These are phyloP conservation scores for Crepidodera aurea DNA, from an alignment of 2,888 invertebrate genomes.

Conservation along the genomic window DNA sequence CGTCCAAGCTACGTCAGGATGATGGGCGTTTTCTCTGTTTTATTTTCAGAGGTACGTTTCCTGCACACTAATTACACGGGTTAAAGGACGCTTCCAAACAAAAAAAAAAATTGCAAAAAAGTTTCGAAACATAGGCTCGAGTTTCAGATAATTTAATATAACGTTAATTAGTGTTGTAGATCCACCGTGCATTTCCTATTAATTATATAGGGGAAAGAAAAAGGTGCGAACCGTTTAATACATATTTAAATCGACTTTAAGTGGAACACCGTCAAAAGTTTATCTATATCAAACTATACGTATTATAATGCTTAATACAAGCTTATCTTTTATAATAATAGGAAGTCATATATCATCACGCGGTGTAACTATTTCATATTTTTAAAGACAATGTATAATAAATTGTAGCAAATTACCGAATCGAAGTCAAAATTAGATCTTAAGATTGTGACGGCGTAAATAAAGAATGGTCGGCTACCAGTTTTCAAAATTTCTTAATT, in stretches of 20 bases:
- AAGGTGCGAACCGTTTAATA: conserved; percentile 16
- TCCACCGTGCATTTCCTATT: no score
- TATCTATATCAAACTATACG: conserved; percentile 4
- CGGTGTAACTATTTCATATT: conserved; percentile 20
- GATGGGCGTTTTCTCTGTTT: conserved; percentile 25
- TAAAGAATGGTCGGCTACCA: conserved; percentile 4
- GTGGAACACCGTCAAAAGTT: not conserved
- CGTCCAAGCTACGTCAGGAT: conserved; percentile 33
- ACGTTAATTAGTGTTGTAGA: no score
- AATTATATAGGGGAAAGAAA: not conserved
- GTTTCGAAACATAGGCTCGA: not conserved
- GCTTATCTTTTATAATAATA: conserved; percentile 14
- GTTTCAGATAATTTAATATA: not conserved
- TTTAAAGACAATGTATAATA: conserved; percentile 26
- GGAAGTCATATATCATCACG: conserved; percentile 23
- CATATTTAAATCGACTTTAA: not conserved
- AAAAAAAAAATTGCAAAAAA: conserved; percentile 15
- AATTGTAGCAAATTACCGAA: conserved; percentile 27
- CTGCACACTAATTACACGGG: conserved; percentile 31
- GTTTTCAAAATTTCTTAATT: conserved; percentile 20
- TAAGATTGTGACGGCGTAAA: conserved; percentile 5
- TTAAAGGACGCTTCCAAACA: conserved; percentile 11
- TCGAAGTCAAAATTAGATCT: conserved; percentile 16
- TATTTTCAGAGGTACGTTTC: conserved; percentile 27
- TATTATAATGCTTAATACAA: not conserved